Conservation (phyloP, 2,113 vertebrate genomes). For the Potamarius usumacintae region DNA sequence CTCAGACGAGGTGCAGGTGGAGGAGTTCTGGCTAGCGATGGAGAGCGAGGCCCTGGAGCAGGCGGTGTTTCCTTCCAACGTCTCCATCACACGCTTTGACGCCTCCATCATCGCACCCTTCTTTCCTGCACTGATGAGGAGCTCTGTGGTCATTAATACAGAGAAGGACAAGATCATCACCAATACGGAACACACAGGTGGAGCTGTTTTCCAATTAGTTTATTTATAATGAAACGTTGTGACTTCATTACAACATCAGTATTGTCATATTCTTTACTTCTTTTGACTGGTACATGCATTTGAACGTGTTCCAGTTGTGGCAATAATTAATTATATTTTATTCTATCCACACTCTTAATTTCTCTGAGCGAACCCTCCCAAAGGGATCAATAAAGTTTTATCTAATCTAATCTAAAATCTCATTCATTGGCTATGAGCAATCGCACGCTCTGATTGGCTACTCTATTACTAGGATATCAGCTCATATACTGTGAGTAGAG, state of each 20-base stretch:
- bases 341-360: too few species aligned
- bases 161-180: slow-evolving; percentile 88
- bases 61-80: slow-evolving; percentile 86
- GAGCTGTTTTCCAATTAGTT: neutral
- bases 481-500: too few species aligned
- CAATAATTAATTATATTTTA: too few species aligned
- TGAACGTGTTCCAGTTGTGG: neutral
- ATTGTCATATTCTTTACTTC: neutral
- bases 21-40: slow-evolving; percentile 97
- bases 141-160: slow-evolving; percentile 85
- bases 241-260: neutral
- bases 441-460: too few species aligned
- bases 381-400: too few species aligned
- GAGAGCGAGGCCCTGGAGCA: slow-evolving; percentile 96
- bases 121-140: slow-evolving; percentile 92
- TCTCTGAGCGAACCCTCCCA: too few species aligned
- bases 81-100: slow-evolving; percentile 93
- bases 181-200: slow-evolving; percentile 42
- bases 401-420: too few species aligned
- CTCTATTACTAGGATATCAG: too few species aligned
- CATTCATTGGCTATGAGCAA: too few species aligned
- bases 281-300: neutral
- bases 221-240: neutral
- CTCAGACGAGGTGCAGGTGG: slow-evolving; percentile 89
- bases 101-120: slow-evolving; percentile 96